Conservation (phyloP, 2,797 vertebrate genomes). For the Pantherophis alleghaniensis region DNA sequence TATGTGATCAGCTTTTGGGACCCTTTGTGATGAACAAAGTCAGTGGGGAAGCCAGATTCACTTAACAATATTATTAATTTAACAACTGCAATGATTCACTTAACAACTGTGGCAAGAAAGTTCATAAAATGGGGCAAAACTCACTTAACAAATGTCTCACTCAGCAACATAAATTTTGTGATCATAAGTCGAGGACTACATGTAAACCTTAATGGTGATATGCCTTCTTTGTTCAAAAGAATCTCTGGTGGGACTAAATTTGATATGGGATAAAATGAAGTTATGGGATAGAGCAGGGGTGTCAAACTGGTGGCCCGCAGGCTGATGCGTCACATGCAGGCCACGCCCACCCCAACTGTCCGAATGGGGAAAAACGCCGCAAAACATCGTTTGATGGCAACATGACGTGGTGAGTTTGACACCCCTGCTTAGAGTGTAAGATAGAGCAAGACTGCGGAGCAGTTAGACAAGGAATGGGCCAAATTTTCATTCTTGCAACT, state of each 20-base stretch:
- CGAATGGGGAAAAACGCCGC: no score
- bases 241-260: not conserved
- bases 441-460: not conserved
- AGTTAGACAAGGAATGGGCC: not conserved
- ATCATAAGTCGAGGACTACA: not conserved
- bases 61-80: not conserved
- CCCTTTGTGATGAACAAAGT: not conserved
- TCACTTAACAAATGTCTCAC: not conserved
- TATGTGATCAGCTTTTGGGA: not conserved
- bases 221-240: constrained; percentile 13
- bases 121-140: not conserved
- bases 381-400: no score
- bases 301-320: no score
- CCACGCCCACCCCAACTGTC: no score
- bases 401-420: no score
- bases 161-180: not conserved
- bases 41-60: not conserved
- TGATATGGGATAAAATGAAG: not conserved
- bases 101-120: not conserved
- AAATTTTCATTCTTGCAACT: not conserved
- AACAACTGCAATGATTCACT: not conserved
- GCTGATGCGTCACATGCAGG: no score
- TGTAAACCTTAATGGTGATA: not conserved
- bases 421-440: no score
- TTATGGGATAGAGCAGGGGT: no score